These are phyloP conservation scores for Harpalus rufipes DNA, from an alignment of 2,888 invertebrate genomes.

Conservation along the genomic window DNA sequence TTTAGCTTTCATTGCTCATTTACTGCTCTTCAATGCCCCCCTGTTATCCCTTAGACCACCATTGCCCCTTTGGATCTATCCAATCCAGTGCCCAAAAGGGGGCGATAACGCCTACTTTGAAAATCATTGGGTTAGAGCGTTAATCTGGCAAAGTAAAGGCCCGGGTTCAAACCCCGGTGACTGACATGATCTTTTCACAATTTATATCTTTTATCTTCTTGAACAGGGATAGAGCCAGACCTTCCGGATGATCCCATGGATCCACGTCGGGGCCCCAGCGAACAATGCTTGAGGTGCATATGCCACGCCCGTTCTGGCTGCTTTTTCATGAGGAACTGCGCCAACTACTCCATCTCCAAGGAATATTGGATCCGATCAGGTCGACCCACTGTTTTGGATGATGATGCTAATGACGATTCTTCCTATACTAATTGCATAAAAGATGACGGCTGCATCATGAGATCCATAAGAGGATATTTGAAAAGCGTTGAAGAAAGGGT, in stretches of 20 bases:
- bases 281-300: constrained; percentile 49
- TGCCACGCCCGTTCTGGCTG: constrained; percentile 62
- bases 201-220: constrained; percentile 10
- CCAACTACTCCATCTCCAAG: constrained; percentile 51
- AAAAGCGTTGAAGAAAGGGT: constrained; percentile 8
- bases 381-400: constrained; percentile 11
- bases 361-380: constrained; percentile 52
- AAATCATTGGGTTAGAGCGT: no score
- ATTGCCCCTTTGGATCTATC: no score
- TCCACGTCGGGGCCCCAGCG: neutral
- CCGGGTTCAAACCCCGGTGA: no score
- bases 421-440: constrained; percentile 45
- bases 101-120: no score
- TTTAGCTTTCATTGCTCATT: no score
- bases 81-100: no score
- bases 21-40: no score
- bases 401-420: constrained; percentile 4
- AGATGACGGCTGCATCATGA: constrained; percentile 53
- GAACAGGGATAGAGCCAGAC: neutral
- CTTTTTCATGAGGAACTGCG: constrained; percentile 57
- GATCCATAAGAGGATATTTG: constrained; percentile 51
- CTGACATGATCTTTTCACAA: no score
- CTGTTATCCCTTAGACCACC: no score
- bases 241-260: constrained; percentile 16
- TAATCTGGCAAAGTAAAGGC: no score